A percentile compares a stretch with the other conserved stretches of the same genome.
Conservation (phyloP, 2,888 invertebrate genomes). For the Nemoura dubitans region DNA sequence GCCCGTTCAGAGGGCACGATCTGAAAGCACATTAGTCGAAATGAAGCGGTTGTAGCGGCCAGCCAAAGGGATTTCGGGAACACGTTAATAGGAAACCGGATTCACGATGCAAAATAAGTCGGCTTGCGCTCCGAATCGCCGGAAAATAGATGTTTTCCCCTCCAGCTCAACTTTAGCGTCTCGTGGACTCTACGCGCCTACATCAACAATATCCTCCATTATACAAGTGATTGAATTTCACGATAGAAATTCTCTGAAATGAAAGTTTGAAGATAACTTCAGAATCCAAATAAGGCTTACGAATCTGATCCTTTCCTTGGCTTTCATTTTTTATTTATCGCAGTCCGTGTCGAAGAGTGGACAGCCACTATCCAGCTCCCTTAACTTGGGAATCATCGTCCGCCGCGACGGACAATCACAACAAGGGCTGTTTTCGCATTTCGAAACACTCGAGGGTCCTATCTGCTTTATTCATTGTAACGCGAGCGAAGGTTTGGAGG, state of each 20-base stretch:
- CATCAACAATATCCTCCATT: constrained; percentile 32
- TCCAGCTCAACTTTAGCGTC: background rate
- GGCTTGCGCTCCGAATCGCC: background rate
- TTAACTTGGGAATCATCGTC: constrained; percentile 19
- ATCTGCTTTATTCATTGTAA: constrained; percentile 30
- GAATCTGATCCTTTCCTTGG: background rate
- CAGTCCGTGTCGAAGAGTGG: background rate
- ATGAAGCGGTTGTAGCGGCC: background rate
- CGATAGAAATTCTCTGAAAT: constrained; percentile 34
- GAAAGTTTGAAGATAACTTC: constrained; percentile 25
- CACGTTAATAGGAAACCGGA: background rate
- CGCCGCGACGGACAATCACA: constrained; percentile 8
- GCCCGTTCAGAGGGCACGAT: background rate
- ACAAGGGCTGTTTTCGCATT: constrained; percentile 17
- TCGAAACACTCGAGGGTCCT: constrained; percentile 23
- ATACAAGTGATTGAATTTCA: constrained; percentile 36
- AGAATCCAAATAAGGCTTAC: constrained; percentile 32
- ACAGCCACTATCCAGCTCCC: background rate
- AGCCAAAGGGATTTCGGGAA: background rate
- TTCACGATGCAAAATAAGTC: background rate
- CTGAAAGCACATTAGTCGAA: background rate
- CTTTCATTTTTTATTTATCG: background rate
- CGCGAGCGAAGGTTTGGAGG: constrained; percentile 7
- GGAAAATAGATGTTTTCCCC: background rate
- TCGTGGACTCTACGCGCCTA: background rate